Evolutionary conservation across 2,113 vertebrate species (phyloP).

Genomic region (Gila orcuttii): DNA sequence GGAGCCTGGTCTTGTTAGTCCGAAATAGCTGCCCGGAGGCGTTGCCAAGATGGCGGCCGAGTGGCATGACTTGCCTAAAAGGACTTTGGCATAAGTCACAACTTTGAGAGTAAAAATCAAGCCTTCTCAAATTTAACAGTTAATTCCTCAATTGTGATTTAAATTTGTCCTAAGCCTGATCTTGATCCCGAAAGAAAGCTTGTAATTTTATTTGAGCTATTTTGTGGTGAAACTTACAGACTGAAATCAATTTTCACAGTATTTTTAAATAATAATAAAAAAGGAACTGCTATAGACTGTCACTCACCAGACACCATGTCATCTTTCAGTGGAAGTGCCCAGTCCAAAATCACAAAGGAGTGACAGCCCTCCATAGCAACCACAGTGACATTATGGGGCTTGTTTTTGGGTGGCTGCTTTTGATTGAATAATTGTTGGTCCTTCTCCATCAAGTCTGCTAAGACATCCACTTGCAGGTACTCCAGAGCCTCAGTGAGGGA

Average conservation of each 20-base stretch:
- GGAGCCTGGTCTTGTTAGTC: too few species aligned
- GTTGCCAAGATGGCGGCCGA: too few species aligned
- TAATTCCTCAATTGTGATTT: background rate
- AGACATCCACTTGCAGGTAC: slow-evolving; percentile 92
- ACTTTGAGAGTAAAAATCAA: background rate
- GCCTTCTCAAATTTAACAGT: background rate
- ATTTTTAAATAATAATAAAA: background rate
- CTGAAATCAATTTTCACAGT: background rate
- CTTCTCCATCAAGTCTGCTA: slow-evolving; percentile 85
- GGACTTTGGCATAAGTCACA: too few species aligned
- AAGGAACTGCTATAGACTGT: background rate
- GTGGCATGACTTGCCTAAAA: too few species aligned
- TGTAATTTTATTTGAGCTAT: background rate
- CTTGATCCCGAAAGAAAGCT: background rate
- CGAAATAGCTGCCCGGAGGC: too few species aligned
- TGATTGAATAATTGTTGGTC: slow-evolving; percentile 71
- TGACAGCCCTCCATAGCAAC: slow-evolving; percentile 97
- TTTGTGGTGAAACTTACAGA: background rate
- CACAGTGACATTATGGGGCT: slow-evolving; percentile 91
- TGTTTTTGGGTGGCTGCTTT: slow-evolving; percentile 78
- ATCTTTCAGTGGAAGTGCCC: slow-evolving; percentile 84
- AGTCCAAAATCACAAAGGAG: slow-evolving; percentile 97
- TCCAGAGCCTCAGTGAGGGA: slow-evolving; percentile 96
- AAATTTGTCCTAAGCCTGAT: background rate
- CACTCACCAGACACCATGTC: slow-evolving; percentile 93